These are phyloP conservation scores for Boulengeromyrus knoepffleri DNA, from an alignment of 2,113 vertebrate genomes.

Conservation along the genomic window DNA sequence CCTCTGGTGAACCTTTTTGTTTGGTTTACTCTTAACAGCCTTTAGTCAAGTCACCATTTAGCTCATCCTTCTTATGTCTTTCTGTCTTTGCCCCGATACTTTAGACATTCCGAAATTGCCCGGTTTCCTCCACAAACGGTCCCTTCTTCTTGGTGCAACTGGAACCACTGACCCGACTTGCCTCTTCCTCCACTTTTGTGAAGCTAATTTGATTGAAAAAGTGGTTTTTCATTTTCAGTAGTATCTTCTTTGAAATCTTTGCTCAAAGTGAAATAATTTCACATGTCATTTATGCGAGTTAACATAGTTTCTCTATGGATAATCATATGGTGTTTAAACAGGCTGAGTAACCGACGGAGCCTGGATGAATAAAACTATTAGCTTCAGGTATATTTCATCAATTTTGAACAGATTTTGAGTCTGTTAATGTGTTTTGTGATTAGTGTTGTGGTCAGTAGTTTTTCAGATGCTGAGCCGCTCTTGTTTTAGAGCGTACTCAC, in stretches of 20 bases:
- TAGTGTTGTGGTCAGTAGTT: too few species aligned
- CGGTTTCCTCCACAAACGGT: neutral
- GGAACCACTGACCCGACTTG: neutral
- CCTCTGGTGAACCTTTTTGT: neutral
- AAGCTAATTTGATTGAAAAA: neutral
- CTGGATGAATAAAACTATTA: neutral
- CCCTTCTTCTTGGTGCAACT: neutral
- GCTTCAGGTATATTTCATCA: neutral
- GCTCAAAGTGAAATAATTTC: too few species aligned
- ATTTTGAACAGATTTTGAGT: neutral
- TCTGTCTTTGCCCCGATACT: neutral
- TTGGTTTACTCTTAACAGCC: neutral
- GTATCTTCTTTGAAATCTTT: too few species aligned
- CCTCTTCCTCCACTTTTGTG: neutral
- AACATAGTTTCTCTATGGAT: too few species aligned
- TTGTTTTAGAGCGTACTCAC: neutral
- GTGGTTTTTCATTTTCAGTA: too few species aligned
- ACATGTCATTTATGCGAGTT: too few species aligned
- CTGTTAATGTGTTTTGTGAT: neutral
- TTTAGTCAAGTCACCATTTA: neutral
- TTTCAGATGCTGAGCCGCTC: too few species aligned
- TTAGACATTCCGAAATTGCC: neutral
- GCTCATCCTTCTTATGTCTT: neutral
- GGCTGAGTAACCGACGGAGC: neutral
- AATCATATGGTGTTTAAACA: too few species aligned